A percentile compares a stretch with the other conserved stretches of the same genome.
Evolutionary conservation across 2,113 vertebrate species (phyloP).

Genomic region (Lamprotornis superbus): DNA sequence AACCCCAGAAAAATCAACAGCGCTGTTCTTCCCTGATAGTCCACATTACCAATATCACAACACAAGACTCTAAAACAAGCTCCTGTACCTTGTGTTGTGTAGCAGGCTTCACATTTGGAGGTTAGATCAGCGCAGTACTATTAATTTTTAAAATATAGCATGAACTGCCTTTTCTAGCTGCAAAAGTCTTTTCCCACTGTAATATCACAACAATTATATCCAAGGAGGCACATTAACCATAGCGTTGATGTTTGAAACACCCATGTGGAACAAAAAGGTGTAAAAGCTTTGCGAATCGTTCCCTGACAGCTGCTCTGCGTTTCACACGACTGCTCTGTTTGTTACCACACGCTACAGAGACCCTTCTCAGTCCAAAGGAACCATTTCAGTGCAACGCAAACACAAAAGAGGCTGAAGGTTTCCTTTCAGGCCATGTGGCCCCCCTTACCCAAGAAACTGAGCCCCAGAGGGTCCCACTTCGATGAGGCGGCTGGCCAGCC

Average conservation of each 20-base stretch:
- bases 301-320: neutral
- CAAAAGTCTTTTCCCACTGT: neutral
- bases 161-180: neutral
- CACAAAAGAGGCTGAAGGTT: fast-evolving
- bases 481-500: conserved; percentile 90
- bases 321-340: neutral
- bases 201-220: neutral
- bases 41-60: neutral
- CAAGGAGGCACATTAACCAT: neutral
- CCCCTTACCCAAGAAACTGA: conserved; percentile 97
- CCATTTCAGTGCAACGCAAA: neutral
- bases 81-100: neutral
- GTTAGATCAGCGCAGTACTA: neutral
- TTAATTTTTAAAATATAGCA: neutral
- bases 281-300: neutral
- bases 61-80: neutral
- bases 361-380: neutral
- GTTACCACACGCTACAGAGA: neutral
- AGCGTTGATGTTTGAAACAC: neutral
- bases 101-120: neutral
- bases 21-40: neutral
- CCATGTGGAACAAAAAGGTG: neutral
- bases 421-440: neutral
- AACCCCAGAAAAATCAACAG: conserved; percentile 36
- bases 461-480: conserved; percentile 96